phyloP scores from a whole-genome alignment of 2,113 vertebrate genomes.

The Syrrhaptes paradoxus region DNA sequence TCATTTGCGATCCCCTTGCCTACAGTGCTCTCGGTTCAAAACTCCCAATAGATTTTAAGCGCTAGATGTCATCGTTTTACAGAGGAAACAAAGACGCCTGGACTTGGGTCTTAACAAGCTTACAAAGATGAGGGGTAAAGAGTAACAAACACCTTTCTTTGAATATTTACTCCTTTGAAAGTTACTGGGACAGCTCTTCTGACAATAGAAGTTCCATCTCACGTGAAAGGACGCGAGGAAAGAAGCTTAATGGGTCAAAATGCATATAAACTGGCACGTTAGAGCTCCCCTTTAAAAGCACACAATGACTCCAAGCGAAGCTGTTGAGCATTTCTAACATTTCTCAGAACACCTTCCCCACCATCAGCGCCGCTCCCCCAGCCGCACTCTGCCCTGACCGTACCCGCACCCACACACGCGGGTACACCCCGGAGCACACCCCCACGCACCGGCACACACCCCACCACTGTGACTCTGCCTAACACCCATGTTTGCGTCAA shows the following conservation, averaged over 20 bases:
- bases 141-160: not conserved
- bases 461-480: accelerated
- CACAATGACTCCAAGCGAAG: accelerated
- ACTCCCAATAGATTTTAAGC: slow-evolving; percentile 6
- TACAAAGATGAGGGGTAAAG: not conserved
- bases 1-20: not conserved
- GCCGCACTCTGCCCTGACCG: not conserved
- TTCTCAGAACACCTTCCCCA: not conserved
- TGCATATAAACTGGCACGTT: accelerated
- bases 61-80: slow-evolving; percentile 59
- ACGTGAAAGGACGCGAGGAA: not conserved
- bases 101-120: not conserved
- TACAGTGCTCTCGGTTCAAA: not conserved
- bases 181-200: not conserved
- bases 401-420: accelerated
- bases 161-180: not conserved
- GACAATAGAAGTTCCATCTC: not conserved
- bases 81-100: slow-evolving; percentile 15
- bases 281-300: not conserved
- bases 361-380: accelerated
- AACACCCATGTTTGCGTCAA: not conserved
- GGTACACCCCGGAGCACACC: accelerated
- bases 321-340: accelerated
- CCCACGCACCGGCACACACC: accelerated
- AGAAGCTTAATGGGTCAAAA: not conserved